Percentiles rank a stretch among this genome's conserved stretches.
Evolutionary conservation across 2,113 vertebrate species (phyloP).

Genomic region (Martes martes): DNA sequence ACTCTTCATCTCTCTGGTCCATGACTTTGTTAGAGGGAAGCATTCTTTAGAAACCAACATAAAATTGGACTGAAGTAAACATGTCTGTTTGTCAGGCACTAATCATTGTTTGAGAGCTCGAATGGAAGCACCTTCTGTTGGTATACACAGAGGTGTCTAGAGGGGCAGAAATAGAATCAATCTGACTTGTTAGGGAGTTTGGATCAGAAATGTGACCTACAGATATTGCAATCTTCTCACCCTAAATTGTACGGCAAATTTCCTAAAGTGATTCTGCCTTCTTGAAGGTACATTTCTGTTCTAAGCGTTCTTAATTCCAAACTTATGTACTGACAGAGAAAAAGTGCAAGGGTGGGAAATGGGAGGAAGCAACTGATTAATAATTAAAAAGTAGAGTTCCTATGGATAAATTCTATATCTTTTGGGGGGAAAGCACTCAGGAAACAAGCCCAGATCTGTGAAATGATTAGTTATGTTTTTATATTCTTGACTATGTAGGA

Average conservation of each 20-base stretch:
- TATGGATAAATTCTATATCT: background rate
- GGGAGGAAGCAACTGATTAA: background rate
- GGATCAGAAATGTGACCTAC: background rate
- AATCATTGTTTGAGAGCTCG: background rate
- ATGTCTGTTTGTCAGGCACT: too few relatives aligned
- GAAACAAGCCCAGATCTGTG: background rate
- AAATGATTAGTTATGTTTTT: background rate
- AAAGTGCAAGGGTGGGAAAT: background rate
- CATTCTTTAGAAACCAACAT: background rate
- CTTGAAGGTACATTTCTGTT: background rate
- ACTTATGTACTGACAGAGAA: background rate
- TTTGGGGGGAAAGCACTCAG: background rate
- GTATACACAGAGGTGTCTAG: background rate
- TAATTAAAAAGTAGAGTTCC: background rate
- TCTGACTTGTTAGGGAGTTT: background rate
- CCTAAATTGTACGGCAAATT: background rate
- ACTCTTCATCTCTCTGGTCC: background rate
- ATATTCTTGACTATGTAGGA: background rate
- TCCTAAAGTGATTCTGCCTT: background rate
- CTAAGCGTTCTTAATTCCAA: background rate
- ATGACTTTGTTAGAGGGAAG: background rate
- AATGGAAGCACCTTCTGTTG: background rate
- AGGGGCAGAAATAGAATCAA: background rate
- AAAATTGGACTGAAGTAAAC: background rate
- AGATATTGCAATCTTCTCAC: background rate